A percentile compares a stretch with the other conserved stretches of the same genome.
phyloP scores from a whole-genome alignment of 2,113 vertebrate species.

The Urocolius indicus region DNA sequence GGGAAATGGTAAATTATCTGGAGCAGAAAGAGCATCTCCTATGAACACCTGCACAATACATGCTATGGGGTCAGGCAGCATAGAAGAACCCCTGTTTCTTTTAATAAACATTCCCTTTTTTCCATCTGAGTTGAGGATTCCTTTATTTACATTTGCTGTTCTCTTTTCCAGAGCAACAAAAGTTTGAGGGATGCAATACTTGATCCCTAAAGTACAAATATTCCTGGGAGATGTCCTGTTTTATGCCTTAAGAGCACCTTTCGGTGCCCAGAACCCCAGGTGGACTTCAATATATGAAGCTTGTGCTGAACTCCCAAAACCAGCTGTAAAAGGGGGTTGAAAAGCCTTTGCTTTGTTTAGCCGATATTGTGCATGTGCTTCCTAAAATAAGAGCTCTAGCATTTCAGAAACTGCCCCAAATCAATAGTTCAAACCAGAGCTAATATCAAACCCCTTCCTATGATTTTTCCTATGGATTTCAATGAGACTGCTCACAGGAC shows the following conservation, averaged over 20 bases:
- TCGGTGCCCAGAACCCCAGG: not conserved
- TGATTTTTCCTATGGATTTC: not conserved
- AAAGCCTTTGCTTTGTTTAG: not conserved
- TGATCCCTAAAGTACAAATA: not conserved
- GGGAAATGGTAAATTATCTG: not conserved
- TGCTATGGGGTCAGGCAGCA: accelerated
- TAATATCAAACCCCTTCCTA: not conserved
- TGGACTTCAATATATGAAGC: not conserved
- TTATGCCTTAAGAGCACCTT: accelerated
- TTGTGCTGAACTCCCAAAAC: not conserved
- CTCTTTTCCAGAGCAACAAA: not conserved
- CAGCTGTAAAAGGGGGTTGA: not conserved
- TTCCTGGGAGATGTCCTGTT: not conserved
- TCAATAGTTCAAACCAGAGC: not conserved
- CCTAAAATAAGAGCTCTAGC: not conserved
- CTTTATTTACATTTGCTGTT: not conserved
- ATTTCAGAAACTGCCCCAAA: not conserved
- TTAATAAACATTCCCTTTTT: not conserved
- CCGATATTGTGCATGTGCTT: not conserved
- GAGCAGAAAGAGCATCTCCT: not conserved
- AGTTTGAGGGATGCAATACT: not conserved
- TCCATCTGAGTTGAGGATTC: not conserved
- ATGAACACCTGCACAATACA: not conserved
- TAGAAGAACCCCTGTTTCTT: not conserved
- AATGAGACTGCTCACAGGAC: not conserved